Conservation (phyloP, 1,140 invertebrate species). For the Drosophila bocqueti region DNA sequence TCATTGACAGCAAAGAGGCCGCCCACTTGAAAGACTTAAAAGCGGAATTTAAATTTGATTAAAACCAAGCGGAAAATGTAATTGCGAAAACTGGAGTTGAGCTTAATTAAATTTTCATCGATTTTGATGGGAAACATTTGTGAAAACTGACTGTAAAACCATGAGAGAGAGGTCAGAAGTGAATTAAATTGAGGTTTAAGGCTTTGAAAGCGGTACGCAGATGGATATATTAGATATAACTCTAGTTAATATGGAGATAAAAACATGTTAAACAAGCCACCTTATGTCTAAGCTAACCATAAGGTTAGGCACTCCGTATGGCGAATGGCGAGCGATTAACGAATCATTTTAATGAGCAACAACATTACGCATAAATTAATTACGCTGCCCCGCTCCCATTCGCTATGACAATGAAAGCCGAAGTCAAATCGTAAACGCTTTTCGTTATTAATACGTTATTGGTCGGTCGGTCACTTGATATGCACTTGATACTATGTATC, state of each 20-base stretch:
- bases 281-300: constrained; percentile 17
- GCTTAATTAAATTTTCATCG: constrained; percentile 48
- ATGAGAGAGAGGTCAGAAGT: constrained; percentile 2
- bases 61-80: constrained; percentile 60
- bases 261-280: constrained; percentile 28
- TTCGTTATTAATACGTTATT: constrained; percentile 66
- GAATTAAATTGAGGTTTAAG: background rate
- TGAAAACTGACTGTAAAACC: background rate
- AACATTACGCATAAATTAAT: constrained; percentile 76
- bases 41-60: constrained; percentile 76
- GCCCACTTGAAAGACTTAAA: constrained; percentile 60
- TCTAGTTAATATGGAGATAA: background rate
- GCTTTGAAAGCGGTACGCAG: background rate
- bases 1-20: constrained; percentile 30
- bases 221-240: too few relatives aligned
- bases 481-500: constrained; percentile 63
- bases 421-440: constrained; percentile 73
- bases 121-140: constrained; percentile 40
- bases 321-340: constrained; percentile 48
- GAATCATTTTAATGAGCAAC: constrained; percentile 68
- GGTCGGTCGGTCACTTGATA: constrained; percentile 30
- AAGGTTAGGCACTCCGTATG: constrained; percentile 38
- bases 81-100: constrained; percentile 58
- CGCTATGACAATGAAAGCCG: constrained; percentile 52
- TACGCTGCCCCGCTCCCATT: constrained; percentile 29